Base-by-base conservation (phyloP, 2,797 vertebrate genomes). In the Zenarchopterus dispar region DNA sequence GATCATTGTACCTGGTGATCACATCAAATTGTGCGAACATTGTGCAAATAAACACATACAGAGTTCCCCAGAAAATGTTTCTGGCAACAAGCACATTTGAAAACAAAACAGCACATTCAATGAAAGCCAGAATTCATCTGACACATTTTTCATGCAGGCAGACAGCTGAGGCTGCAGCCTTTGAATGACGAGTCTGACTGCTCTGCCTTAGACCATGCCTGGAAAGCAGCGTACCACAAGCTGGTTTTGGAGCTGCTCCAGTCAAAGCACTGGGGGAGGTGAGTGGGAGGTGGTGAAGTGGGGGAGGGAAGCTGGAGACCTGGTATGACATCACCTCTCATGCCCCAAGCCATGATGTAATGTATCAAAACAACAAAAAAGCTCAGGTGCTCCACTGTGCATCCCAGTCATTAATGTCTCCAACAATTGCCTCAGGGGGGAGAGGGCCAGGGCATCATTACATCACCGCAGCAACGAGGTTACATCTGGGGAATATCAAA, bases 311-410 rank as follows among this genome's bases (percentile, higher is more conserved):
- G 80, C 73, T 84, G 82, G 83, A 88, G 83, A 77, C 77, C 80
- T 39, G 3, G 55, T 43, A 92, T 92, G 91, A 92, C 93, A 92
- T 93, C 90, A 93, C 79, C 88, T 67, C 75, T 81, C 59, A 62
- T 72, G 80, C 81, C 80, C 83, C 49, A 0, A 77, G 70, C 85
- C 66, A 92, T 93, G 92, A 94, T 93, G 92, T 93, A 93, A 94
- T 94, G 90, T 80, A 78, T 83, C 74, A 89, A 77, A 92, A 90
- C 85, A 90, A 92, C 63, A 79, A 73, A 82, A 86, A 87, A 83
- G 91, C 90, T 91, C 92, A 92, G 91, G 90, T 92, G 92, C 80
- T 87, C 70, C 6, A 52, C 74, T 77, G 81, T 57, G 62, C 73
- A 65, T 66, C 72, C 58, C 33, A 8, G 68, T 90, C 77, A 84